Percentiles rank a stretch among this genome's conserved stretches.
Conservation (phyloP, 2,888 invertebrate genomes). For the Danaus chrysippus region DNA sequence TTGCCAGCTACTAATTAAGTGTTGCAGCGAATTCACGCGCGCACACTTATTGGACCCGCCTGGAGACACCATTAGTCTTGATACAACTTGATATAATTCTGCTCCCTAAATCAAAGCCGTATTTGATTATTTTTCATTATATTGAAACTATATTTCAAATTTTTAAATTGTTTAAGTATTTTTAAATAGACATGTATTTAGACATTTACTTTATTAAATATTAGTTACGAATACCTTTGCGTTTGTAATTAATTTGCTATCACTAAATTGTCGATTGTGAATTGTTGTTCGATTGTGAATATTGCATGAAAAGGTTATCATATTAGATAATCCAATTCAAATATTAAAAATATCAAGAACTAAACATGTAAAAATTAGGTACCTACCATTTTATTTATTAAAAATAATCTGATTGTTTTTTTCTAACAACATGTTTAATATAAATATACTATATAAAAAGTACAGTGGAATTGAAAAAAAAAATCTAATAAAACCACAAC, state of each 20-base stretch:
- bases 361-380: no score
- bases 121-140: not conserved
- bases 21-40: constrained; percentile 65
- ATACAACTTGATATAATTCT: constrained; percentile 39
- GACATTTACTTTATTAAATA: no score
- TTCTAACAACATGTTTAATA: no score
- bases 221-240: no score
- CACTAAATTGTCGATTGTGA: no score
- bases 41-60: constrained; percentile 64
- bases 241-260: no score
- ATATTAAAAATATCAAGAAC: no score
- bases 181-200: not conserved
- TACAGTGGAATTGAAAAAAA: constrained; percentile 1
- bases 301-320: no score
- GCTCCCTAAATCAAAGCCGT: constrained; percentile 15
- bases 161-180: not conserved
- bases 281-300: no score
- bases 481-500: constrained; percentile 1
- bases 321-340: no score
- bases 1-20: constrained; percentile 66
- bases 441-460: not conserved
- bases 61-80: constrained; percentile 68
- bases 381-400: no score
- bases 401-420: no score
- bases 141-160: not conserved